Evolutionary conservation across 2,797 vertebrate genomes (phyloP).

Genomic region (Oreochromis grahami): DNA sequence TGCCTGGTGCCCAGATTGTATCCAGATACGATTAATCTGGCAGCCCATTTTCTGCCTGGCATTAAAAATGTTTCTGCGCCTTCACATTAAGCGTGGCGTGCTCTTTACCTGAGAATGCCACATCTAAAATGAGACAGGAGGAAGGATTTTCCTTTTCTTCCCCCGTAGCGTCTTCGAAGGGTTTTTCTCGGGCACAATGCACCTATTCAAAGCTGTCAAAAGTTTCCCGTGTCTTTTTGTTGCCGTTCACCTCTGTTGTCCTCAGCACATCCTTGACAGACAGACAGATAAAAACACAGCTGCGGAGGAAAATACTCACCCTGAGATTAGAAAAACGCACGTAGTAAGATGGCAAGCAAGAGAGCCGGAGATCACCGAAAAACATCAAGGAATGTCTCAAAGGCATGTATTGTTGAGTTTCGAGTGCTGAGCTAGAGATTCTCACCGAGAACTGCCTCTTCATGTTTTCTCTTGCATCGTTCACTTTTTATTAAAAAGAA

Average conservation of each 20-base stretch:
- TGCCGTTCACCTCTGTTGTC: neutral
- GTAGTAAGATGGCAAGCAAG: neutral
- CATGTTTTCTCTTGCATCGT: conserved; percentile 25
- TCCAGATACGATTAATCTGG: conserved; percentile 33
- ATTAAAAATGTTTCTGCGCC: conserved; percentile 6
- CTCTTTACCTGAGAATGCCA: neutral
- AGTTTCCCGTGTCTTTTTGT: neutral
- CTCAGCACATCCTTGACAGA: neutral
- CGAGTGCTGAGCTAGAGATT: neutral
- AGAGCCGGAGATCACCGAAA: neutral
- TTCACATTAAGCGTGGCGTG: neutral
- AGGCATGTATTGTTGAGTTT: neutral
- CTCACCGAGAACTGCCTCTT: neutral
- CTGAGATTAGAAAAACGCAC: neutral
- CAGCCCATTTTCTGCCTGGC: conserved; percentile 9
- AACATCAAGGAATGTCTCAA: conserved; percentile 18
- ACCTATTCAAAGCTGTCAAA: conserved; percentile 1
- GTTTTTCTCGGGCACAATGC: neutral
- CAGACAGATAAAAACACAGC: neutral
- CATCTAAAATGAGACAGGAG: conserved; percentile 14
- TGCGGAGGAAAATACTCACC: neutral
- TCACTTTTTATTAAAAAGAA: neutral
- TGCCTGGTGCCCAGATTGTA: conserved; percentile 25
- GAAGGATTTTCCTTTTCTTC: neutral
- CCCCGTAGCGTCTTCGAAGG: neutral